Conservation (phyloP, 2,888 invertebrate genomes). For the Stenurella melanura region DNA sequence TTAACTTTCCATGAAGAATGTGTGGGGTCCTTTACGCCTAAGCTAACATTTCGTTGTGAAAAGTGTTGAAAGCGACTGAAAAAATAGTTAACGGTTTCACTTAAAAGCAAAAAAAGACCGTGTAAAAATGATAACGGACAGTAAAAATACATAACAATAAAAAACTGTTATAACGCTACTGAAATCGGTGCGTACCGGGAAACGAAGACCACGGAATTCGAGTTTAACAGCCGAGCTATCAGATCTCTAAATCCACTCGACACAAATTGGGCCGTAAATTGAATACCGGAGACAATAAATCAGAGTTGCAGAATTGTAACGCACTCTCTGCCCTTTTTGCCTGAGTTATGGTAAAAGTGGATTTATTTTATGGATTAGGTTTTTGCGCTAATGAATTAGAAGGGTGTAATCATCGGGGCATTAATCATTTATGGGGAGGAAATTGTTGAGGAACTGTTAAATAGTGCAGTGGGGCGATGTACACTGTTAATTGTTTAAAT, state of each 20-base stretch:
- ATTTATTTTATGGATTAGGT: constrained; percentile 71
- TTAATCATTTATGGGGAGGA: constrained; percentile 14
- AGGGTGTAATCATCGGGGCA: constrained; percentile 25
- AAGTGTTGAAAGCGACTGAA: too few relatives aligned
- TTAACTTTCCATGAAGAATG: too few relatives aligned
- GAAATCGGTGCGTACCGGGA: neutral
- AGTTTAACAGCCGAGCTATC: constrained; percentile 53
- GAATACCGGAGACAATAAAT: constrained; percentile 72
- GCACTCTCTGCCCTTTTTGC: constrained; percentile 64
- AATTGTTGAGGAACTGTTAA: constrained; percentile 5
- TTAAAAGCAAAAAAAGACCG: neutral
- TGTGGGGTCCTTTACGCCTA: too few relatives aligned
- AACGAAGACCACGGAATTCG: constrained; percentile 30
- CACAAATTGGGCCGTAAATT: constrained; percentile 74
- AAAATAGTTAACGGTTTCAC: too few relatives aligned
- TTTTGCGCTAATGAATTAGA: constrained; percentile 71
- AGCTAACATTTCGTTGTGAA: too few relatives aligned
- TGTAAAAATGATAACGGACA: neutral
- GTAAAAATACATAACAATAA: neutral
- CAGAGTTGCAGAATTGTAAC: constrained; percentile 69
- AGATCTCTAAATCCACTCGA: constrained; percentile 72
- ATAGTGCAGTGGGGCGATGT: neutral
- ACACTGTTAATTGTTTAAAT: neutral
- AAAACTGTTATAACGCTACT: neutral
- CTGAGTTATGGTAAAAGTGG: constrained; percentile 62